A percentile compares a stretch with the other conserved stretches of the same genome.
These are phyloP conservation scores for Passer domesticus DNA, from an alignment of 2,113 vertebrate species.

Conservation along the genomic window DNA sequence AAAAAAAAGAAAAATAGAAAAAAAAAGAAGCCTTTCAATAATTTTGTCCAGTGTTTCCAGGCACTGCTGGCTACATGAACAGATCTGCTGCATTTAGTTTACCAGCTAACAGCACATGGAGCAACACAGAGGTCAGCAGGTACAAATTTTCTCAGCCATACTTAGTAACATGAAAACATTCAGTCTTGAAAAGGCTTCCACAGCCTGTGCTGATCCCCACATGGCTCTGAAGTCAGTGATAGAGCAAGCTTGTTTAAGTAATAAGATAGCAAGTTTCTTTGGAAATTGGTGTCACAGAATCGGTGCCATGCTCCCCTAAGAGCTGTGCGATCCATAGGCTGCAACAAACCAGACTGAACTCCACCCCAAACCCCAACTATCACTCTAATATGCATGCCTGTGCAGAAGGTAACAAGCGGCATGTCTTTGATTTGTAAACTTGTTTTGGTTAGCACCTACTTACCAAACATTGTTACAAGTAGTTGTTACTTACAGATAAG, in stretches of 20 bases:
- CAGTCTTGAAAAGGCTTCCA: background rate
- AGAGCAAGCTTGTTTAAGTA: background rate
- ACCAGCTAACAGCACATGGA: background rate
- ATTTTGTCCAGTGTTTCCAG: background rate
- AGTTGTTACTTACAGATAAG: background rate
- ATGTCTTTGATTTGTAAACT: background rate
- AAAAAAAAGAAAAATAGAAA: background rate
- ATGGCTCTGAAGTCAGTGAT: background rate
- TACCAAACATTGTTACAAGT: background rate
- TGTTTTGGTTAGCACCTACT: background rate
- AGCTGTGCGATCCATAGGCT: background rate
- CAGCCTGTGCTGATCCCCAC: background rate
- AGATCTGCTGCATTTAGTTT: background rate
- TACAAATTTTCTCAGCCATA: background rate
- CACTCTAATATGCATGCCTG: background rate
- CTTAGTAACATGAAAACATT: background rate
- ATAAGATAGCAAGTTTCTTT: background rate
- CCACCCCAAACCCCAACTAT: background rate
- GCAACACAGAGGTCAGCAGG: background rate
- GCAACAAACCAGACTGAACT: background rate
- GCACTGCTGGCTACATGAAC: background rate
- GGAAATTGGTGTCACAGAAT: background rate
- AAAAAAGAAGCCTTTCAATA: background rate
- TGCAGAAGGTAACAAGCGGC: background rate
- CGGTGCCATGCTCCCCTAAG: rapidly evolving